Evolutionary conservation across 30 jellyfish, hydroid and myxozoan genomes (phyloP).

Genomic region (Chironex yamaguchii): DNA sequence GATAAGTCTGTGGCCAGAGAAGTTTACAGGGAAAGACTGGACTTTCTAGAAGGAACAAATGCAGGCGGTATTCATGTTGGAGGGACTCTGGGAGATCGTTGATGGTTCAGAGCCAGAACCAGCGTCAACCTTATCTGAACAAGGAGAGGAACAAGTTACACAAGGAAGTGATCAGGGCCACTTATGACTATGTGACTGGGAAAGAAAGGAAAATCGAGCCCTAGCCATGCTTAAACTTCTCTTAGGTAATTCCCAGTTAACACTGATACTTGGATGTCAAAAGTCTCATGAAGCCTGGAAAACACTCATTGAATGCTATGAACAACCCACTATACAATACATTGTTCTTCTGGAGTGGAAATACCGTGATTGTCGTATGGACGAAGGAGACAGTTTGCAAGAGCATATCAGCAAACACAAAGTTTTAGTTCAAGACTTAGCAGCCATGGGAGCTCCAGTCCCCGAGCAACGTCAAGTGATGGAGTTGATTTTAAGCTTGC

Average conservation of each 20-base stretch:
- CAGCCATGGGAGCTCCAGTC: not conserved
- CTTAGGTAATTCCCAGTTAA: not conserved
- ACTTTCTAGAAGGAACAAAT: not conserved
- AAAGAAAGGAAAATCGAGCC: not conserved
- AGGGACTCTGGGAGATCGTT: not conserved
- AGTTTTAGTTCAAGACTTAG: not conserved
- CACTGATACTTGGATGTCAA: not conserved
- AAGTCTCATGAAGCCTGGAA: not conserved
- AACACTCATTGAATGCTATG: not conserved
- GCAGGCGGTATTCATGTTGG: not conserved
- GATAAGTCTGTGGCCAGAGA: not conserved
- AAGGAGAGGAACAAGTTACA: not conserved
- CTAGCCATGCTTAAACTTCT: not conserved
- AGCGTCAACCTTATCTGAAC: not conserved
- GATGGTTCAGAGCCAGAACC: not conserved
- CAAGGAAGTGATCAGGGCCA: not conserved
- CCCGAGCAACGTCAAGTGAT: not conserved
- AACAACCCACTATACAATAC: not conserved
- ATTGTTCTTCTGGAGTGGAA: not conserved
- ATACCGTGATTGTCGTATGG: not conserved
- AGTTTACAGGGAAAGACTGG: not conserved
- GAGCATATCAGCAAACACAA: no score
- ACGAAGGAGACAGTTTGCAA: not conserved
- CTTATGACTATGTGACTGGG: not conserved
- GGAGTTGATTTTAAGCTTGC: no score